These are phyloP conservation scores for Leptoclinus maculatus DNA, from an alignment of 2,797 vertebrate species.

Conservation along the genomic window DNA sequence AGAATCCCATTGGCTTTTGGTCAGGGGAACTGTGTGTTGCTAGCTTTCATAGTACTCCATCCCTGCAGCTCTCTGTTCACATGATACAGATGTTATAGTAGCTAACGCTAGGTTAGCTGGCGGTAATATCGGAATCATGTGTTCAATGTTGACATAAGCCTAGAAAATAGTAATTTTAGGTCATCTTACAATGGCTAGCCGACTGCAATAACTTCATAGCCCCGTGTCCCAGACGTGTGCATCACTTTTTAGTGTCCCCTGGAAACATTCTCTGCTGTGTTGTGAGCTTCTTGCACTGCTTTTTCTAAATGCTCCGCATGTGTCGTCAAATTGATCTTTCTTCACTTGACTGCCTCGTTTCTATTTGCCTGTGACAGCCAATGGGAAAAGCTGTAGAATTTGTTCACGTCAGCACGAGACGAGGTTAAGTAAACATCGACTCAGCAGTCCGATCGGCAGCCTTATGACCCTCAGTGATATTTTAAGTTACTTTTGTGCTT, in stretches of 20 bases:
- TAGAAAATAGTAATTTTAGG: neutral
- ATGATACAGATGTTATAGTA: neutral
- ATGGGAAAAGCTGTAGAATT: neutral
- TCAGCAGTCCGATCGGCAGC: slow-evolving; percentile 20
- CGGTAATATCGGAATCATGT: neutral
- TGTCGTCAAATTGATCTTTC: neutral
- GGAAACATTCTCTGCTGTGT: neutral
- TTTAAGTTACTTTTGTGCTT: slow-evolving; percentile 39
- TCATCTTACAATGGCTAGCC: neutral
- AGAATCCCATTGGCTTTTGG: neutral
- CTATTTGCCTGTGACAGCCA: neutral
- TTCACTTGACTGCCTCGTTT: neutral
- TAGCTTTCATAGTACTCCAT: no score
- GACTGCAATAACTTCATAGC: neutral
- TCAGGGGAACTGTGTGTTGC: neutral
- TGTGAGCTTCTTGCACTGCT: neutral
- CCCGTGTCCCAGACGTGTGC: neutral
- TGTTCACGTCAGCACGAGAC: neutral
- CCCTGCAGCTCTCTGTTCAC: no score
- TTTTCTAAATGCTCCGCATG: neutral
- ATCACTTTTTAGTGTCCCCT: neutral
- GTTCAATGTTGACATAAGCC: neutral
- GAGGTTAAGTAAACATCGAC: slow-evolving; percentile 11
- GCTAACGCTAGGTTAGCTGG: neutral
- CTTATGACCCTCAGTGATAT: slow-evolving; percentile 18